Base-by-base conservation (phyloP, 2,888 invertebrate genomes). In the Apodemia hepburni region DNA sequence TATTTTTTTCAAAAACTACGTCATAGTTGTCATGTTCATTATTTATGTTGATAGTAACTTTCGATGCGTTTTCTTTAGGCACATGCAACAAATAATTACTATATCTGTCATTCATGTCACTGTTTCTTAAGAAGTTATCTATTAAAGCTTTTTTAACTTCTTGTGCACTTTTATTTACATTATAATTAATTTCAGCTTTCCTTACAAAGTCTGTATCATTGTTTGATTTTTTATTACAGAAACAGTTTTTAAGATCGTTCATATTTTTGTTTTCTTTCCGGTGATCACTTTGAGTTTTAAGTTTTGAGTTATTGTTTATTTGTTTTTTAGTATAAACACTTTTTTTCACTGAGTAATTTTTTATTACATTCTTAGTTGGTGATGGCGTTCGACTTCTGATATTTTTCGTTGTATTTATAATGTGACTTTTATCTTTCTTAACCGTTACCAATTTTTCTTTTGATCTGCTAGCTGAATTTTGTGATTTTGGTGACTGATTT, bases 21-120 rank as follows among this genome's bases (percentile, higher is more conserved):
- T 84, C 78, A 65, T 84, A 88, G 63, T 68, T 70, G 65, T 86
- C 85, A 27, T 76, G 78, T 17, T 82, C 80, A 60, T 76, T 79
- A 12, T 86, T 80, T 63, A 87, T 84, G 67, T 84, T 82, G 38
- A 87, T 71, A 17, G 81, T 75, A 9, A 85, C 73, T 68, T 76
- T 81, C 11, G 88, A 85, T 47, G 73, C 70, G 45, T 72, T 68
- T 42, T 68, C 71, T 65, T 68, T 75, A 2, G 75, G 68, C 9
- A 66, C 67, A 45, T 67, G 64, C 18, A 66, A 27, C 33, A 67
- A 66, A n/a, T 60, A 69, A 62, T 65, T 68, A 2, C 61, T 59
- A 57, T 71, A 66, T 49, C 68, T 69, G 64, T 68, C 68, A 66
- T 70, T 69, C 65, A 77, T 72, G 47, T 73, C 69, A 3, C 81